These are phyloP conservation scores for Lepidostoma basale DNA, from an alignment of 1,140 invertebrate species.

Conservation along the genomic window DNA sequence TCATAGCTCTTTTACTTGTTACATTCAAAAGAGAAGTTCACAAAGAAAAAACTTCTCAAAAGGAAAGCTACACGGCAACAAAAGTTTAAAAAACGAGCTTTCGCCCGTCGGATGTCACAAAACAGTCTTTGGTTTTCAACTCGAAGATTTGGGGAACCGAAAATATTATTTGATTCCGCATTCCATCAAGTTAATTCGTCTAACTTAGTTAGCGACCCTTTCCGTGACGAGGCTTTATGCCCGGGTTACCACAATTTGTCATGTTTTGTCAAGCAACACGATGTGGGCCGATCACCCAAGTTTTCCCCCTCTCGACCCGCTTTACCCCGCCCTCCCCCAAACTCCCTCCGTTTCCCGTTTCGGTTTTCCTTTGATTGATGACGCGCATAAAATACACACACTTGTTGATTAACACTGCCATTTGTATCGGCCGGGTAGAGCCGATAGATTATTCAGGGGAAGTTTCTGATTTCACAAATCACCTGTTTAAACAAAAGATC, in stretches of 20 bases:
- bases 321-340: not conserved
- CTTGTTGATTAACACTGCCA: slow-evolving; percentile 35
- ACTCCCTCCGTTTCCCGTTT: not conserved
- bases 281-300: slow-evolving; percentile 26
- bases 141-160: too few species aligned
- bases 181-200: slow-evolving; percentile 1
- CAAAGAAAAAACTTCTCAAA: too few species aligned
- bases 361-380: slow-evolving; percentile 22
- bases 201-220: slow-evolving; percentile 24
- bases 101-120: too few species aligned
- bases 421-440: not conserved
- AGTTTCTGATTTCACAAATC: too few species aligned
- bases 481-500: not conserved
- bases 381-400: slow-evolving; percentile 32
- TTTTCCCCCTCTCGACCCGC: not conserved
- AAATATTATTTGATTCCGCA: slow-evolving; percentile 5
- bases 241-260: slow-evolving; percentile 36
- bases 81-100: too few species aligned
- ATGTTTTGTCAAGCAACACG: slow-evolving; percentile 39
- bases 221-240: slow-evolving; percentile 21
- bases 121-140: too few species aligned
- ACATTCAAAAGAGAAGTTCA: too few species aligned
- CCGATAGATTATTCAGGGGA: not conserved
- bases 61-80: too few species aligned
- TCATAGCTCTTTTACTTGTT: too few species aligned